Evolutionary conservation across 2,797 vertebrate genomes (phyloP).

Genomic region (Poeciliopsis infans): DNA sequence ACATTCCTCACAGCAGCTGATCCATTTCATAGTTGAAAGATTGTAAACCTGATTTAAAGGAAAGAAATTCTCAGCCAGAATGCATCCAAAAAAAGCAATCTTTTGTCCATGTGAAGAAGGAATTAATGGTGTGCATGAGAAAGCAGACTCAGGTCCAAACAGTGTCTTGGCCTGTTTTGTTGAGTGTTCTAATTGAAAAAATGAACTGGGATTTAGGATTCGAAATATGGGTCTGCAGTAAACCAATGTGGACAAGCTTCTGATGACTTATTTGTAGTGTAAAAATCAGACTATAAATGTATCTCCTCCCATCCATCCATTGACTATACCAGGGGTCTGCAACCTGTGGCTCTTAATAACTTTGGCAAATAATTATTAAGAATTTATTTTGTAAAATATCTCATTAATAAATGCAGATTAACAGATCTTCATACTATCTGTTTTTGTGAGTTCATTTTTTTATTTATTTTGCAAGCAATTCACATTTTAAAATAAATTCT

Average conservation of each 20-base stretch:
- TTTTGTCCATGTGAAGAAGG: background rate
- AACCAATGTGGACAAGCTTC: background rate
- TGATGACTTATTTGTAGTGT: background rate
- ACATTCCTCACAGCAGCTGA: conserved; percentile 2
- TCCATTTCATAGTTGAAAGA: background rate
- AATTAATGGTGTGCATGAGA: background rate
- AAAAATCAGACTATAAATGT: background rate
- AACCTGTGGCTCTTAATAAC: too few species aligned
- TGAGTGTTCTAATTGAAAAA: background rate
- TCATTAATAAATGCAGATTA: too few species aligned
- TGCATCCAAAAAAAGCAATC: background rate
- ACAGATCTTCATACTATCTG: too few species aligned
- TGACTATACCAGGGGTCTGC: background rate
- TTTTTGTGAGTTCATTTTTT: too few species aligned
- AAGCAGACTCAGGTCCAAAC: background rate
- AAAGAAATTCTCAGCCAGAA: background rate
- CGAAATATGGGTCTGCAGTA: background rate
- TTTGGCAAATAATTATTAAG: too few species aligned
- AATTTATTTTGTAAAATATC: too few species aligned
- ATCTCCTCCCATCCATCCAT: background rate
- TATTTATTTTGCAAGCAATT: too few species aligned
- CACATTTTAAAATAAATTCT: too few species aligned
- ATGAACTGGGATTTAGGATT: background rate
- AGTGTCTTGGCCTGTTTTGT: background rate
- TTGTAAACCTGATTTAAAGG: background rate